Evolutionary conservation across 2,797 vertebrate genomes (phyloP), one percentile per base, ranked within the genome.

Genomic region (Microtus obscurus): DNA sequence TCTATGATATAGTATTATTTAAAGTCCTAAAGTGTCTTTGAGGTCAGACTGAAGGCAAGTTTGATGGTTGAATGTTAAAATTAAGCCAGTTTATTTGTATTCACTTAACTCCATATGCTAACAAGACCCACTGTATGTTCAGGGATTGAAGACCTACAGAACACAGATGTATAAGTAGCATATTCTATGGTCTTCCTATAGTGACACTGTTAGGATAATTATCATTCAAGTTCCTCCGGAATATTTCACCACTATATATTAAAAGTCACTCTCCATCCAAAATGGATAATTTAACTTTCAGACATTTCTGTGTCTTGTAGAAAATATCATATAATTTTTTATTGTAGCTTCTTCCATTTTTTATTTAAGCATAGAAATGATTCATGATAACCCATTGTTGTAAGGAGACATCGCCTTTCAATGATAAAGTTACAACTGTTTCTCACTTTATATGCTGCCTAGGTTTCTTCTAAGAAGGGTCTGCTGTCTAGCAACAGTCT

Each of bases 31-130:
- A 67, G 40, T 76, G 11, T 67, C 27, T 89, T 91, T 69, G 76
- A 94, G 40, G n/a, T 34, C 76, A 95, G 23, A 71, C 80, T 61
- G 31, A 10, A 59, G 53, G 45, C n/a, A 81, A 83, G 63, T 92
- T 92, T 56, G 65, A 34, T 2, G 27, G 9, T 34, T 85, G 14
- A 93, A 4, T 85, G 53, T 2, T 87, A 94, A 87, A 85, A 65
- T 59, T 40, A 87, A 53, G 12, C 76, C 31, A 51, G n/a, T 6
- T 91, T 80, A 69, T 73, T 86, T 94, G 13, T 1, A 56, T 61
- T 92, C 63, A 74, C 6, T 88, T 77, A 90, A 37, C 7, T 81
- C 29, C 13, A 5, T 43, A 23, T 95, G 10, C 71, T 43, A 74
- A 27, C 16, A 89, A 29, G 10, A 77, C 31, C 71, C 82, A 63